Percentiles rank a stretch among this genome's conserved stretches.
These are phyloP conservation scores for Drosophila mauritiana DNA, from an alignment of 1,140 invertebrate genomes.

Conservation along the genomic window DNA sequence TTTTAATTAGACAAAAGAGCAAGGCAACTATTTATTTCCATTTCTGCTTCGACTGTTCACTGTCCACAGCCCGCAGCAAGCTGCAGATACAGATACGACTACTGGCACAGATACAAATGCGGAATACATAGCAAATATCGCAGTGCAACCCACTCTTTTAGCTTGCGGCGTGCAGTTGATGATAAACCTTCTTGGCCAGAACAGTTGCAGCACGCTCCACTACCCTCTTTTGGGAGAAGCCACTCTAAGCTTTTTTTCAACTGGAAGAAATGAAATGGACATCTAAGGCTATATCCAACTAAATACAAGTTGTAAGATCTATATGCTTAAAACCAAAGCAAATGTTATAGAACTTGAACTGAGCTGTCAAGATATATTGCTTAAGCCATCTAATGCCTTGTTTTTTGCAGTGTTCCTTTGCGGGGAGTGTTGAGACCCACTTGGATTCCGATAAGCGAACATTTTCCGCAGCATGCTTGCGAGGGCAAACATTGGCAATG, in stretches of 20 bases:
- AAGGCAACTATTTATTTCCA: constrained; percentile 80
- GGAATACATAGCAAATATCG: constrained; percentile 31
- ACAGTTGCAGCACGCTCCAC: constrained; percentile 12
- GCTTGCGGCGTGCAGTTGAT: constrained; percentile 18
- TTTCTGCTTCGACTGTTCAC: constrained; percentile 51
- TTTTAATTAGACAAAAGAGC: constrained; percentile 81
- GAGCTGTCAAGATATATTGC: neutral
- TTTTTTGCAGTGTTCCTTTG: constrained; percentile 15
- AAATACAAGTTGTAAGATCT: too few relatives aligned
- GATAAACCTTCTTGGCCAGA: constrained; percentile 29
- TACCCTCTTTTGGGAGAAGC: neutral
- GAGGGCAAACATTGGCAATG: constrained; percentile 36
- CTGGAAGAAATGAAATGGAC: neutral
- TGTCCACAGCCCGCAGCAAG: constrained; percentile 41
- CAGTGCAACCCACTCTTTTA: constrained; percentile 7
- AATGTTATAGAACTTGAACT: too few relatives aligned
- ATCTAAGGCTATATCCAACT: too few relatives aligned
- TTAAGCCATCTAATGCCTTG: neutral
- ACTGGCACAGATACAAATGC: constrained; percentile 16
- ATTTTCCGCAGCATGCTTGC: constrained; percentile 38
- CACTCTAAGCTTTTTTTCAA: neutral
- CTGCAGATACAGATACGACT: constrained; percentile 26
- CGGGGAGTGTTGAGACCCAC: constrained; percentile 17
- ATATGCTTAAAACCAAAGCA: neutral
- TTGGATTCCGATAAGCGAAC: constrained; percentile 39